Percentiles rank a stretch among this genome's conserved stretches.
Conservation (phyloP, 2,113 vertebrate species). For the Macrotus californicus region DNA sequence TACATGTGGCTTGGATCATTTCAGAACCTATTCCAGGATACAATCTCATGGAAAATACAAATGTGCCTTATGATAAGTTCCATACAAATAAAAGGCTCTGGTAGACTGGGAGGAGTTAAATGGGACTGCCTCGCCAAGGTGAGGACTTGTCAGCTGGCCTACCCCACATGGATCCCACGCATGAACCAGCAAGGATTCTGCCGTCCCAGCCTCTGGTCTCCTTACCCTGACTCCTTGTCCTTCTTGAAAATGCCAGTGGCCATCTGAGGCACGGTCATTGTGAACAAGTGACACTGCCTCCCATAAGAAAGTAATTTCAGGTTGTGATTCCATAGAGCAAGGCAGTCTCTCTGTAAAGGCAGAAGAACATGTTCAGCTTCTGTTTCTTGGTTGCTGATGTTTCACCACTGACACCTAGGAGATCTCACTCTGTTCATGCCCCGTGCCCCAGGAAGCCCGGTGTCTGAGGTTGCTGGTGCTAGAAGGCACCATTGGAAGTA, state of each 20-base stretch:
- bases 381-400: neutral
- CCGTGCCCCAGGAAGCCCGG: neutral
- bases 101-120: neutral
- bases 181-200: neutral
- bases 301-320: neutral
- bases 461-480: too few relatives aligned
- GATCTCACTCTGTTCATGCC: neutral
- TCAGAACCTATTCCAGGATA: neutral
- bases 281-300: neutral
- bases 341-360: neutral
- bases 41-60: neutral
- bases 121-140: neutral
- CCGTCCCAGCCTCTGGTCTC: neutral
- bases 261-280: neutral
- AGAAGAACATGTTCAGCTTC: rapidly evolving
- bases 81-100: neutral
- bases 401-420: neutral
- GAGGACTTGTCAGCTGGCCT: neutral
- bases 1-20: neutral
- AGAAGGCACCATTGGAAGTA: neutral
- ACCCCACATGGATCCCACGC: rapidly evolving
- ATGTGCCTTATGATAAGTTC: neutral
- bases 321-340: too few relatives aligned
- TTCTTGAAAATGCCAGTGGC: neutral
- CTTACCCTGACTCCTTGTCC: neutral